A percentile compares a stretch with the other conserved stretches of the same genome.
Conservation (phyloP, 2,888 invertebrate genomes). For the Agrotis puta region DNA sequence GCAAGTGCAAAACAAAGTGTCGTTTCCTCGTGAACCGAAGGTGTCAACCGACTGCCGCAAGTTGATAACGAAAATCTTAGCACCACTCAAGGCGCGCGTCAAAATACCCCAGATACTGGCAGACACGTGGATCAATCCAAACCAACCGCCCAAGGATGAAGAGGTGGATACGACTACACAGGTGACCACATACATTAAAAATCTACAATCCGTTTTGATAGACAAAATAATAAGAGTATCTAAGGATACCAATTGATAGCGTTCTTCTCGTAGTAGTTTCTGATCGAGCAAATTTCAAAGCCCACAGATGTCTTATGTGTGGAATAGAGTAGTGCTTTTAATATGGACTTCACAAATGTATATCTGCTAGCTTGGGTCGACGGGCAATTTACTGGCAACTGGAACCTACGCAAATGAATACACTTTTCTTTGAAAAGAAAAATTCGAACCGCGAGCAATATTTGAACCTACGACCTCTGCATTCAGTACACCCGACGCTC, state of each 20-base stretch:
- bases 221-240: not conserved
- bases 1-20: slow-evolving; percentile 94
- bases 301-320: too few species aligned
- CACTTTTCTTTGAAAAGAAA: too few species aligned
- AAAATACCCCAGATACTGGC: slow-evolving; percentile 92
- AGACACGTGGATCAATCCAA: slow-evolving; percentile 92
- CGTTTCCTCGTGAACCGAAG: slow-evolving; percentile 93
- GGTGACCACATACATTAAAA: slow-evolving; percentile 43
- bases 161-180: slow-evolving; percentile 69
- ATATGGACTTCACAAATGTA: too few species aligned
- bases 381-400: too few species aligned
- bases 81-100: slow-evolving; percentile 93
- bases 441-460: too few species aligned
- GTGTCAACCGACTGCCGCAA: slow-evolving; percentile 92
- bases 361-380: too few species aligned
- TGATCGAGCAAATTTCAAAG: not conserved
- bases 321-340: too few species aligned
- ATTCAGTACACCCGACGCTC: too few species aligned
- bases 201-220: too few species aligned
- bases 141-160: slow-evolving; percentile 81
- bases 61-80: slow-evolving; percentile 93
- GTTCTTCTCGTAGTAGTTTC: not conserved
- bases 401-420: too few species aligned
- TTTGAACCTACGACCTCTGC: too few species aligned
- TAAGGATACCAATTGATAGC: not conserved